phyloP scores from a whole-genome alignment of 2,888 invertebrate genomes.

The Drosophila sordidula region DNA sequence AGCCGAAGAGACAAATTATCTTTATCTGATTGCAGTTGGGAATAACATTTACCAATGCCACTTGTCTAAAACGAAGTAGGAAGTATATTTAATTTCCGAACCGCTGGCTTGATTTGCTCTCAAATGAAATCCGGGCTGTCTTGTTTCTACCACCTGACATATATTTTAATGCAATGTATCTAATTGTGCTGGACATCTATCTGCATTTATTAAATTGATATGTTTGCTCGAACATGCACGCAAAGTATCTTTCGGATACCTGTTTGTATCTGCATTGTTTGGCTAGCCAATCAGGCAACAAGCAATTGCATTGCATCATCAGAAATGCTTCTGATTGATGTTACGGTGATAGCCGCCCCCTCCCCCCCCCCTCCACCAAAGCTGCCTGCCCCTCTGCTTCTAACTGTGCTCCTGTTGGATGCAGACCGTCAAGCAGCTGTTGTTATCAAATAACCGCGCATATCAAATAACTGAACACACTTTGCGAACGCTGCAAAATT shows the following conservation, averaged over 20 bases:
- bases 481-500: constrained; percentile 65
- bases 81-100: neutral
- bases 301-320: constrained; percentile 72
- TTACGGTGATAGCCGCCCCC: constrained; percentile 41
- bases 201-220: neutral
- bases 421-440: constrained; percentile 58
- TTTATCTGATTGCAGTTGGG: neutral
- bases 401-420: neutral
- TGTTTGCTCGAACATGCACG: constrained; percentile 3
- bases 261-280: constrained; percentile 28
- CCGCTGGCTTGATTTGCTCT: no score
- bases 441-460: constrained; percentile 80
- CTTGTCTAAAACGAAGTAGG: no score
- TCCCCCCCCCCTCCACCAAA: neutral
- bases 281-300: constrained; percentile 63
- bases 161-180: neutral
- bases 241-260: constrained; percentile 36
- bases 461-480: constrained; percentile 76
- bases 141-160: neutral
- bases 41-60: neutral
- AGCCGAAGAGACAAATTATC: constrained; percentile 11
- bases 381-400: neutral
- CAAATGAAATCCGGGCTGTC: no score
- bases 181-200: neutral
- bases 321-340: constrained; percentile 71